These are phyloP conservation scores for Oncorhynchus mykiss DNA, from an alignment of 2,113 vertebrate species.

Conservation along the genomic window DNA sequence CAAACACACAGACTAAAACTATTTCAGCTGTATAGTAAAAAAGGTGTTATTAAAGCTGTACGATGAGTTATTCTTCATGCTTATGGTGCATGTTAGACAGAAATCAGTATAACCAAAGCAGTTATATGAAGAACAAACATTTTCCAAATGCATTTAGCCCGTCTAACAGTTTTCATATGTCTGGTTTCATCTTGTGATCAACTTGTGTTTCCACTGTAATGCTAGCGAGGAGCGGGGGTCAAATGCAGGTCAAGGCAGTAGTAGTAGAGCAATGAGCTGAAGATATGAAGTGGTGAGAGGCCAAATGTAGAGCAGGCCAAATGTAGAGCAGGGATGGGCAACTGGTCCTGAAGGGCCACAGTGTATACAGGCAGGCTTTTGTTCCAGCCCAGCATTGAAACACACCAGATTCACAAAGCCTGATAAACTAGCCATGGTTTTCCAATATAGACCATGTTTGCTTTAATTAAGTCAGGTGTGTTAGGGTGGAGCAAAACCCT, in stretches of 20 bases:
- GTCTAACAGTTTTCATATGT: neutral
- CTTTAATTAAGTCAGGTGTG: too few relatives aligned
- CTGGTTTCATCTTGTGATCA: too few relatives aligned
- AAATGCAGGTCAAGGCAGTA: constrained; percentile 3
- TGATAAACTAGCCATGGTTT: too few relatives aligned
- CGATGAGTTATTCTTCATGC: constrained; percentile 12
- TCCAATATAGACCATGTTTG: too few relatives aligned
- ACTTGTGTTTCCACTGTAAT: too few relatives aligned
- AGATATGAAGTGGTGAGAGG: neutral
- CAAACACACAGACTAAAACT: neutral
- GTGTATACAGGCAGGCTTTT: too few relatives aligned
- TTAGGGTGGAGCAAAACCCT: too few relatives aligned
- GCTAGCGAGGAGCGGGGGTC: neutral
- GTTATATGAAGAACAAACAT: neutral
- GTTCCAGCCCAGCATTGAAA: too few relatives aligned
- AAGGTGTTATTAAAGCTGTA: constrained; percentile 30
- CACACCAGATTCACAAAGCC: too few relatives aligned
- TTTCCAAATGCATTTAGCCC: neutral
- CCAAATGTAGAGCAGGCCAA: neutral
- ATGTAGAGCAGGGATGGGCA: neutral
- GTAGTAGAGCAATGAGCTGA: neutral
- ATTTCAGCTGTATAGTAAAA: constrained; percentile 29
- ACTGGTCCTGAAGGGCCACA: too few relatives aligned
- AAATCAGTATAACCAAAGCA: neutral
- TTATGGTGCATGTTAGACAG: too few relatives aligned